These are phyloP conservation scores for Ginglymostoma cirratum DNA, from an alignment of 2,113 vertebrate species.

Conservation along the genomic window DNA sequence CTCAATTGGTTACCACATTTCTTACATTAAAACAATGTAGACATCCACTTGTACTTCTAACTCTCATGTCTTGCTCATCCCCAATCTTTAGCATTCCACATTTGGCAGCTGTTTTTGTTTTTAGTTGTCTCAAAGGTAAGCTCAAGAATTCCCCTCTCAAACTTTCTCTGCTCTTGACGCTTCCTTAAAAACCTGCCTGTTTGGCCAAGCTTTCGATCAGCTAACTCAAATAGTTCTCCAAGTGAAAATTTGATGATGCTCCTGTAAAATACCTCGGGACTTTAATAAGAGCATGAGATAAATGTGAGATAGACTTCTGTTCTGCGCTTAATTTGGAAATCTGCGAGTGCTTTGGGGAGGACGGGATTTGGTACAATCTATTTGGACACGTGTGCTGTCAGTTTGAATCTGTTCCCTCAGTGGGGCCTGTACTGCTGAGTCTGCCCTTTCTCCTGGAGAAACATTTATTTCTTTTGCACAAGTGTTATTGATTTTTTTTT, in stretches of 20 bases:
- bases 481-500: constrained; percentile 16
- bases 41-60: background rate
- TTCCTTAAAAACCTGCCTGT: background rate
- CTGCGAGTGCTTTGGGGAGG: background rate
- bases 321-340: background rate
- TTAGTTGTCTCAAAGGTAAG: background rate
- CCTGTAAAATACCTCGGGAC: background rate
- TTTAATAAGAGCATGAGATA: background rate
- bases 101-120: background rate
- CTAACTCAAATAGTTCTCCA: background rate
- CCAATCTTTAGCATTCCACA: background rate
- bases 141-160: background rate
- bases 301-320: background rate
- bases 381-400: background rate
- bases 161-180: background rate
- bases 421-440: background rate
- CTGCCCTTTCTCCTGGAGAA: background rate
- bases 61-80: background rate
- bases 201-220: background rate
- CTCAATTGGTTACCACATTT: background rate
- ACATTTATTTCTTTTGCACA: constrained; percentile 14
- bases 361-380: background rate
- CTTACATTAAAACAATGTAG: too few relatives aligned
- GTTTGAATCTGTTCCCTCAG: background rate
- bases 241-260: background rate